Conservation (phyloP, 2,888 invertebrate genomes). For the Heliconius erato region DNA sequence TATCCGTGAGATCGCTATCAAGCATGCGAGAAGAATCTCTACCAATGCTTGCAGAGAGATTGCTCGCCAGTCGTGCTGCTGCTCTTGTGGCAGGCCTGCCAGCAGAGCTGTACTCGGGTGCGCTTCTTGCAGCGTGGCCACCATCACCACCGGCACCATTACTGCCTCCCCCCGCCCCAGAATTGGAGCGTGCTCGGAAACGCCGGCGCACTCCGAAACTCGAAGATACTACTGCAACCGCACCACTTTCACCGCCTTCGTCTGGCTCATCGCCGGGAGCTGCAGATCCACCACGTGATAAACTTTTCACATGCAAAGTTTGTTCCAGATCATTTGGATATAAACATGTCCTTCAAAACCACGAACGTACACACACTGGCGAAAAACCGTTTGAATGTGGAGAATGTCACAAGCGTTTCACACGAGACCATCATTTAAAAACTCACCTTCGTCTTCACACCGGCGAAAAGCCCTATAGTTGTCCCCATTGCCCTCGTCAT, state of each 20-base stretch:
- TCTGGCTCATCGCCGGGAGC: constrained; percentile 84
- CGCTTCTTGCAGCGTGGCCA: constrained; percentile 85
- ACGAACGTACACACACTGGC: constrained; percentile 97
- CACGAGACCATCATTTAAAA: constrained; percentile 96
- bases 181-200: constrained; percentile 77
- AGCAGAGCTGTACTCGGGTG: constrained; percentile 88
- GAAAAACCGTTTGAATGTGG: constrained; percentile 97
- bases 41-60: constrained; percentile 82
- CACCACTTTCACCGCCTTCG: constrained; percentile 75
- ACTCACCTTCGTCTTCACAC: constrained; percentile 97
- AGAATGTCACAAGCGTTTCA: constrained; percentile 96
- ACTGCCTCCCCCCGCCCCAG: constrained; percentile 81
- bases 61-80: constrained; percentile 84
- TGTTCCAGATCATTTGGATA: constrained; percentile 96
- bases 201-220: constrained; percentile 81
- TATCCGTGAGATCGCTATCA: constrained; percentile 81
- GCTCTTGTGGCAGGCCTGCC: constrained; percentile 86
- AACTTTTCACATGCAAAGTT: constrained; percentile 94
- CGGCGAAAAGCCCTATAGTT: constrained; percentile 96
- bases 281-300: constrained; percentile 88
- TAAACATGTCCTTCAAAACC: constrained; percentile 97
- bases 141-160: constrained; percentile 86
- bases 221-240: constrained; percentile 71
- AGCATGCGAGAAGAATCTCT: constrained; percentile 82
- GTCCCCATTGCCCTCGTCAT: constrained; percentile 95